phyloP scores from a whole-genome alignment of 1,140 invertebrate genomes.

The Drosophila truncata region DNA sequence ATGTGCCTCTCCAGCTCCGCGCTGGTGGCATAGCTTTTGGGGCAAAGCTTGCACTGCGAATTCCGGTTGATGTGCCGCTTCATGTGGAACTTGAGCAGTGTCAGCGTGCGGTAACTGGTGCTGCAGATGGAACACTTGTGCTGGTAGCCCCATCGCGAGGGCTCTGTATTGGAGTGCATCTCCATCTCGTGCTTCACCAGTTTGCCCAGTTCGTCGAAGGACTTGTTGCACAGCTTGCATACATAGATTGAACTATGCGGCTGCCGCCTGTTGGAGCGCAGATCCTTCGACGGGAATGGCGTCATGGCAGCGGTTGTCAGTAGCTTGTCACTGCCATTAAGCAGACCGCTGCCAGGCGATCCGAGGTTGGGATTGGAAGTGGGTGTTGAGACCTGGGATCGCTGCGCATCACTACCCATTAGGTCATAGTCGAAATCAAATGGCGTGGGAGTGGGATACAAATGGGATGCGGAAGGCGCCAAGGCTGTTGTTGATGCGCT shows the following conservation, averaged over 20 bases:
- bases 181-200: constrained; percentile 61
- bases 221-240: constrained; percentile 66
- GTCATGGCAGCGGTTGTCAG: constrained; percentile 38
- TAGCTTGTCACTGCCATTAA: constrained; percentile 66
- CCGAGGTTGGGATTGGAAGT: constrained; percentile 12
- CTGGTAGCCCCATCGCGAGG: constrained; percentile 24
- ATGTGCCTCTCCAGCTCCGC: constrained; percentile 53
- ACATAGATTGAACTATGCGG: constrained; percentile 36
- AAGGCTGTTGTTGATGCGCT: constrained; percentile 1
- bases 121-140: constrained; percentile 63
- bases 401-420: constrained; percentile 42
- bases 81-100: constrained; percentile 70
- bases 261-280: constrained; percentile 22
- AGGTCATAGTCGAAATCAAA: constrained; percentile 71
- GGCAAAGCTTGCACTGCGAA: constrained; percentile 49
- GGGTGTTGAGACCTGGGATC: constrained; percentile 4
- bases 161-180: constrained; percentile 44
- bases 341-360: constrained; percentile 7
- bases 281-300: constrained; percentile 40
- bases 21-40: constrained; percentile 44
- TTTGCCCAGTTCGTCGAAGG: constrained; percentile 65
- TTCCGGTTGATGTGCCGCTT: constrained; percentile 59
- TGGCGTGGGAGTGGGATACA: constrained; percentile 59
- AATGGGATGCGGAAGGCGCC: constrained; percentile 10
- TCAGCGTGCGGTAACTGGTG: constrained; percentile 57